Evolutionary conservation across 1,140 invertebrate species (phyloP).

Genomic region (Zaprionus inermis): DNA sequence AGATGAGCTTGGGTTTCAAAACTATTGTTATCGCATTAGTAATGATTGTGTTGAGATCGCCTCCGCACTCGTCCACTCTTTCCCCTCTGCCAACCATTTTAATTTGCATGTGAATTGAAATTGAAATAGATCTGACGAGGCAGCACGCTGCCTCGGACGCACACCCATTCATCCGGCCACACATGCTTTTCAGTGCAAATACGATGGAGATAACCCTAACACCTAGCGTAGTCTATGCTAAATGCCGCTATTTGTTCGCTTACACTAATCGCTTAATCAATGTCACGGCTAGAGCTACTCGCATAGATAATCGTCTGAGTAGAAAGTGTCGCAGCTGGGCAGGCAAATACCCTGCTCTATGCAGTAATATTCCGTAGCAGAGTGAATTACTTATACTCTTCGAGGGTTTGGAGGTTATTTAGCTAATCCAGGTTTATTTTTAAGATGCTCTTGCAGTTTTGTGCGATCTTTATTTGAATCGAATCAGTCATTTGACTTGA

Average conservation of each 20-base stretch:
- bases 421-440: too few species aligned
- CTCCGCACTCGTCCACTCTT: neutral
- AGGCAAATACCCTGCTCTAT: neutral
- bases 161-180: neutral
- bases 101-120: slow-evolving; percentile 26
- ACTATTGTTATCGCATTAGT: slow-evolving; percentile 16
- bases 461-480: too few species aligned
- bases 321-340: neutral
- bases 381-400: too few species aligned
- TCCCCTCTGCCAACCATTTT: slow-evolving; percentile 10
- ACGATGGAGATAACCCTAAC: neutral
- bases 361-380: too few species aligned
- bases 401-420: too few species aligned
- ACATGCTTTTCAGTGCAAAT: neutral
- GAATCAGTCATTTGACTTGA: too few species aligned
- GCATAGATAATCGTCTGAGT: neutral
- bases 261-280: neutral
- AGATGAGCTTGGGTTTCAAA: slow-evolving; percentile 15
- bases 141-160: neutral
- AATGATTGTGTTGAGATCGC: slow-evolving; percentile 6
- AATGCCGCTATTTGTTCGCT: slow-evolving; percentile 3
- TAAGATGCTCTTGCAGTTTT: too few species aligned
- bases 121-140: slow-evolving; percentile 14
- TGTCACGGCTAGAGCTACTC: neutral
- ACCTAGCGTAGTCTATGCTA: neutral